phyloP scores from a whole-genome alignment of 2,888 invertebrate species.

The Iselma pallidipennis region DNA sequence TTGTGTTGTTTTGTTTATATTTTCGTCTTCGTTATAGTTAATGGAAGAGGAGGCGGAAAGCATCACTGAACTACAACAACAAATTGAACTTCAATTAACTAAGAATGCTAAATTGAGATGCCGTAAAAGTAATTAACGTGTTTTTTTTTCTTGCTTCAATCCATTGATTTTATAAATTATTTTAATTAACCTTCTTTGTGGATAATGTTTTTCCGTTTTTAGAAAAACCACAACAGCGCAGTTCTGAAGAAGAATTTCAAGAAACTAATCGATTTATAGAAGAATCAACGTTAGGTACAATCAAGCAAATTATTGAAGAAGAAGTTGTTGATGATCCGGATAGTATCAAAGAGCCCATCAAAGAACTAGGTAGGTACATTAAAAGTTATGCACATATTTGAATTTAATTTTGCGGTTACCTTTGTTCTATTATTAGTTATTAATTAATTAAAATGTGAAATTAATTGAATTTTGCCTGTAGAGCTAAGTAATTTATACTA shows the following conservation, averaged over 20 bases:
- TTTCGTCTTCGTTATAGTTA: constrained; percentile 32
- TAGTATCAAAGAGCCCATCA: constrained; percentile 32
- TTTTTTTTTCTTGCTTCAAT: neutral
- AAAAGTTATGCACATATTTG: too few species aligned
- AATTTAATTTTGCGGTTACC: too few species aligned
- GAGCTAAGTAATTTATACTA: too few species aligned
- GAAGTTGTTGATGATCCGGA: constrained; percentile 45
- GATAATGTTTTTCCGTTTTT: too few species aligned
- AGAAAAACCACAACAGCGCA: constrained; percentile 10
- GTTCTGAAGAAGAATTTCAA: constrained; percentile 38
- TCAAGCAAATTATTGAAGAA: constrained; percentile 52
- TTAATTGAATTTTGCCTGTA: too few species aligned
- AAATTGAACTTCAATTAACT: constrained; percentile 84
- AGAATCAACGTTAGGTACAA: constrained; percentile 56
- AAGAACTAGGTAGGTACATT: constrained; percentile 51
- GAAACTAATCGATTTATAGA: constrained; percentile 56
- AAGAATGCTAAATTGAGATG: constrained; percentile 59
- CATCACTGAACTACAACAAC: constrained; percentile 77
- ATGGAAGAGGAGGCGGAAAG: constrained; percentile 66
- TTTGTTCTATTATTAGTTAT: too few species aligned
- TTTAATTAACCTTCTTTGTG: too few species aligned
- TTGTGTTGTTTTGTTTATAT: constrained; percentile 41
- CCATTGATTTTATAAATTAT: neutral
- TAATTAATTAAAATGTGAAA: too few species aligned
- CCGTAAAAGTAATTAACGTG: constrained; percentile 13